Conservation (phyloP, 2,797 vertebrate species). For the Spinus olivaceus region DNA sequence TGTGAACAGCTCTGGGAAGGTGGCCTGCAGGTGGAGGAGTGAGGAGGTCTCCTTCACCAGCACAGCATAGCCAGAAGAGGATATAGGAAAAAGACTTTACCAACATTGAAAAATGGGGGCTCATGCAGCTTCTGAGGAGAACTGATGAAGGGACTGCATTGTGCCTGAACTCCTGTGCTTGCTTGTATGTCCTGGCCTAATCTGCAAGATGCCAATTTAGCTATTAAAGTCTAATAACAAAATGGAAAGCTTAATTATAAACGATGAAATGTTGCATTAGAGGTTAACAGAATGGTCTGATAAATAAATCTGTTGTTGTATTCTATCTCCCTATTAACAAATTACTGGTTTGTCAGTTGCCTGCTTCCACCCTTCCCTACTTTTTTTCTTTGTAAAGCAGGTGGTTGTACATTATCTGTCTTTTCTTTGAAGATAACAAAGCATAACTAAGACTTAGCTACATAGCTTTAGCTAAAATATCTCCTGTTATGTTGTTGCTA, state of each 20-base stretch:
- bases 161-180: not conserved
- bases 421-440: conserved; percentile 17
- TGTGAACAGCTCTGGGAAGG: not conserved
- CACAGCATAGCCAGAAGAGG: not conserved
- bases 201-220: conserved; percentile 14
- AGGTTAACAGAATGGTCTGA: conserved; percentile 30
- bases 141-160: not conserved
- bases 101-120: accelerated
- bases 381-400: not conserved
- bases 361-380: not conserved
- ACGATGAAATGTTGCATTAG: conserved; percentile 10
- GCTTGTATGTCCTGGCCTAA: not conserved
- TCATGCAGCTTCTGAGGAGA: not conserved
- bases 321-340: conserved; percentile 12
- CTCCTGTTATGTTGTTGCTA: not conserved
- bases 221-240: conserved; percentile 34
- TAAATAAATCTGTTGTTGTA: conserved; percentile 16
- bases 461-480: not conserved
- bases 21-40: not conserved
- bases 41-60: not conserved
- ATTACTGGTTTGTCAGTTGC: not conserved
- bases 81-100: not conserved
- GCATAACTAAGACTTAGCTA: not conserved
- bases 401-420: not conserved
- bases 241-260: conserved; percentile 41